Conservation (phyloP, 2,888 invertebrate genomes). For the Drosophila histrio region DNA sequence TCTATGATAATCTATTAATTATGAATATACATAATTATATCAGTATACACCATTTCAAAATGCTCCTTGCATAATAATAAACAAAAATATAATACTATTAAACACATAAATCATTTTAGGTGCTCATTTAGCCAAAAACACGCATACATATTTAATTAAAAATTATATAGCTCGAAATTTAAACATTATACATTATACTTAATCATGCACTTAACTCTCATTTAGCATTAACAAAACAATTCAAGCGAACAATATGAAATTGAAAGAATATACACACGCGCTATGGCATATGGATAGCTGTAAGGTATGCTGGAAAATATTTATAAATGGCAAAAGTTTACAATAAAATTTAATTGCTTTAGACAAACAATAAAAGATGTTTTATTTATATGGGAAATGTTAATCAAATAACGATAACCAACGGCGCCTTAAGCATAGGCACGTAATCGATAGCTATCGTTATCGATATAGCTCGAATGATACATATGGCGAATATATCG, state of each 20-base stretch:
- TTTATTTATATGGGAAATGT: background rate
- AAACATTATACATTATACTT: slow-evolving; percentile 55
- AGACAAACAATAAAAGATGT: slow-evolving; percentile 41
- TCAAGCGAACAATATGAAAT: slow-evolving; percentile 2
- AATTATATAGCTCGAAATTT: slow-evolving; percentile 57
- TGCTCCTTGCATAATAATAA: slow-evolving; percentile 59
- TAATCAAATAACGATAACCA: slow-evolving; percentile 11
- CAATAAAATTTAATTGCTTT: slow-evolving; percentile 74
- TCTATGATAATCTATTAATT: slow-evolving; percentile 38
- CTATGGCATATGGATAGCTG: slow-evolving; percentile 40
- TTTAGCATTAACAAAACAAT: slow-evolving; percentile 44
- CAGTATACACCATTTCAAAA: slow-evolving; percentile 46
- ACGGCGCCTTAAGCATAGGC: background rate
- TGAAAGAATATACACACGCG: slow-evolving; percentile 32
- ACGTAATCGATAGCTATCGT: slow-evolving; percentile 10
- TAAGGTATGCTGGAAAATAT: slow-evolving; percentile 53
- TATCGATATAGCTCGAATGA: background rate
- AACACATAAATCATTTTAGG: slow-evolving; percentile 51
- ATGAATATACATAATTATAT: slow-evolving; percentile 37
- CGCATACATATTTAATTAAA: slow-evolving; percentile 42
- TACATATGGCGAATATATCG: slow-evolving; percentile 4
- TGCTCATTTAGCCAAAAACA: slow-evolving; percentile 62
- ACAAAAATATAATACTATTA: slow-evolving; percentile 30
- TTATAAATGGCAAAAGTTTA: slow-evolving; percentile 65
- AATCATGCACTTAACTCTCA: slow-evolving; percentile 63